These are phyloP conservation scores for Actias luna DNA, from an alignment of 2,888 invertebrate genomes.

Conservation along the genomic window DNA sequence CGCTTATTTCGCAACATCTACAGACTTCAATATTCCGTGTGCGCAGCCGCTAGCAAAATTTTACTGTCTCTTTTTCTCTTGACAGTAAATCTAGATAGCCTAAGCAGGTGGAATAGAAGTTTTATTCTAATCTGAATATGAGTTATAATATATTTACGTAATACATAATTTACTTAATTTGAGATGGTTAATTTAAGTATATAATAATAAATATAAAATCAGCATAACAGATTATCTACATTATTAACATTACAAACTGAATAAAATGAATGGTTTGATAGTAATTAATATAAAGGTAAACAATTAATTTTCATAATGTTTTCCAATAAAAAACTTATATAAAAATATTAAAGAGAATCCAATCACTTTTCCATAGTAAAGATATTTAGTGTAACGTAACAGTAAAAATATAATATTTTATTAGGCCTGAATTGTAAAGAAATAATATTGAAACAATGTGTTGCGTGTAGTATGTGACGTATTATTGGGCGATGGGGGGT, in stretches of 20 bases:
- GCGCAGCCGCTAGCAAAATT: conserved; percentile 53
- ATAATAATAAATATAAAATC: no score
- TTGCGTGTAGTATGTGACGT: conserved; percentile 55
- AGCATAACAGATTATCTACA: no score
- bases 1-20: conserved; percentile 61
- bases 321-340: conserved; percentile 29
- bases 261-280: background rate
- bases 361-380: conserved; percentile 31
- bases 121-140: conserved; percentile 35
- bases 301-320: background rate
- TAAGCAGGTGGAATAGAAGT: conserved; percentile 47
- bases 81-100: conserved; percentile 39
- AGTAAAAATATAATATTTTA: conserved; percentile 36
- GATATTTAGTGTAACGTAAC: conserved; percentile 26
- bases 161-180: background rate
- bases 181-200: background rate
- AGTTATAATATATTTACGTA: background rate
- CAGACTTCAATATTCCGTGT: conserved; percentile 48
- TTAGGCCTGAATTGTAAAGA: conserved; percentile 40
- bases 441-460: conserved; percentile 58
- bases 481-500: conserved; percentile 34
- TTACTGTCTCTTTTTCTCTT: conserved; percentile 65
- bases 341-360: conserved; percentile 28
- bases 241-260: background rate
- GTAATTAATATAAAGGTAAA: background rate